Conservation (phyloP, 1,140 invertebrate species). For the Ridgeia piscesae region DNA sequence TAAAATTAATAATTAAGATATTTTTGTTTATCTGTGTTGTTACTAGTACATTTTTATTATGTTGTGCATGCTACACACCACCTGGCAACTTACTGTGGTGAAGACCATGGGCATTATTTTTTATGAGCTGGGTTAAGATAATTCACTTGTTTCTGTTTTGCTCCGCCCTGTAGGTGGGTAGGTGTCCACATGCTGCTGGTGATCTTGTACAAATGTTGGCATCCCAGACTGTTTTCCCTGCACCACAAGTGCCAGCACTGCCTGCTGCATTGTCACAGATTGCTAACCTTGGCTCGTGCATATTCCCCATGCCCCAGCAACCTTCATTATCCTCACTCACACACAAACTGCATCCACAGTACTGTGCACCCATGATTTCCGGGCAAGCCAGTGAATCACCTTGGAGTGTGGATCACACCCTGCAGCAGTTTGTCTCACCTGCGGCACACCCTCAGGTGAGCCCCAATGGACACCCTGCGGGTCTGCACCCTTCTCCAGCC, state of each 20-base stretch:
- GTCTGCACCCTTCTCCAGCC: not conserved
- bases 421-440: not conserved
- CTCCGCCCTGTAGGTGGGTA: not conserved
- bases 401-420: not conserved
- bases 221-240: not conserved
- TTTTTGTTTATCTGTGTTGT: not conserved
- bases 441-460: not conserved
- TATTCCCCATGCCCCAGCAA: not conserved
- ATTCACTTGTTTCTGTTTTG: conserved; percentile 5
- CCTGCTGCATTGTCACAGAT: not conserved
- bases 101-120: not conserved
- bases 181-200: not conserved
- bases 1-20: not conserved
- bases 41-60: not conserved
- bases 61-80: not conserved
- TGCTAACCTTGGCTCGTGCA: not conserved
- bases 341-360: not conserved
- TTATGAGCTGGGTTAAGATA: not conserved
- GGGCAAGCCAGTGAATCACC: not conserved
- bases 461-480: not conserved
- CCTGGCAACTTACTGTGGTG: not conserved
- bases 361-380: not conserved
- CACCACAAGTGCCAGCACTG: not conserved
- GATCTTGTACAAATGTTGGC: not conserved
- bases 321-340: not conserved